Evolutionary conservation across 1,140 invertebrate species (phyloP), one percentile per base, ranked within the genome.

Genomic region (Zaprionus vittiger): DNA sequence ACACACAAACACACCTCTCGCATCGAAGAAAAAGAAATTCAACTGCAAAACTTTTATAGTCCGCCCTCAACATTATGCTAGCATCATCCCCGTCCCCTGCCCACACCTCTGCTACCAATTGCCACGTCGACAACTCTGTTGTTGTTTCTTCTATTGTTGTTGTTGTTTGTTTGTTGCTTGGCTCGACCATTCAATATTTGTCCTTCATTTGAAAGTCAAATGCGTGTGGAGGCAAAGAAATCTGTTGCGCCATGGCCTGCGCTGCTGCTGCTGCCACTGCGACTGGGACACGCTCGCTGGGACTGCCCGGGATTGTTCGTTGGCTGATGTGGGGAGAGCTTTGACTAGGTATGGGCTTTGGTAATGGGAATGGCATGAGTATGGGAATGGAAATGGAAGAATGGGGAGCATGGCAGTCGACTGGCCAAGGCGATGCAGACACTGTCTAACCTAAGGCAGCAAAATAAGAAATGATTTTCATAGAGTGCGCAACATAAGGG

Each of bases 121-220:
- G 69, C 62, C 75, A 77, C 75, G 70, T 73, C 77, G 76, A 69
- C 73, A 73, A 74, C 71, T 78, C 55, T 73, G 54, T 57, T 56
- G 28, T 63, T 73, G 22, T 60, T 55, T 49, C 66, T 79, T 59
- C 56, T 85, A 76, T 59, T 83, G 38, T 24, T 81, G 63, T 75
- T 83, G 72, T 61, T 75, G 81, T 65, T 65, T 76, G 77, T 66
- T 73, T 54, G 67, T 75, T 82, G 65, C 57, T 75, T 73, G 44
- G 72, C 62, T 79, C 77, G 69, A 57, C 79, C 73, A 62, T 81
- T 79, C 81, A 89, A 89, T 90, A 90, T 90, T 90, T 90, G 85
- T 90, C 85, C 85, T 90, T 90, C 85, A 90, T 90, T 90, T 90
- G 85, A 90, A 90, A 90, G 85, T 90, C 85, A 90, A 90, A 90